Conservation (phyloP, 2,888 invertebrate genomes). For the Ormyrus thymus region DNA sequence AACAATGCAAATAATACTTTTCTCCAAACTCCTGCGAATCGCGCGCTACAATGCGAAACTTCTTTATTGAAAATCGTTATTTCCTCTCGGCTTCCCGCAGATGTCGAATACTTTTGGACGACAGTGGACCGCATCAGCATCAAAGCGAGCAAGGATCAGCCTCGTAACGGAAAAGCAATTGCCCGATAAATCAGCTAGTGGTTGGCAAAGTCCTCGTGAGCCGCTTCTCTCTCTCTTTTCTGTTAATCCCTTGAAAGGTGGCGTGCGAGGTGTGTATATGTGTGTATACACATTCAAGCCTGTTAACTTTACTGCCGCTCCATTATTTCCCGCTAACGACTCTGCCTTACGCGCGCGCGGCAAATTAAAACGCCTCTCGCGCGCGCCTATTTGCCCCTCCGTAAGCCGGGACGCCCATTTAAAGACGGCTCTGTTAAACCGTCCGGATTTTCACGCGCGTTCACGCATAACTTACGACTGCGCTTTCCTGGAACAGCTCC, state of each 20-base stretch:
- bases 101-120: too few relatives aligned
- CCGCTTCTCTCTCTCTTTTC: conserved; percentile 38
- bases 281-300: conserved; percentile 58
- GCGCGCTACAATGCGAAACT: too few relatives aligned
- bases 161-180: conserved; percentile 56
- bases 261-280: conserved; percentile 30
- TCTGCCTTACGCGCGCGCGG: background rate
- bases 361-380: conserved; percentile 30
- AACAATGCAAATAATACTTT: too few relatives aligned
- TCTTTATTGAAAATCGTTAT: too few relatives aligned
- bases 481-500: too few relatives aligned
- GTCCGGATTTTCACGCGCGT: too few relatives aligned
- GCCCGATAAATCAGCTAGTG: conserved; percentile 62
- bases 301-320: conserved; percentile 57
- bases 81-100: too few relatives aligned
- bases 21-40: background rate
- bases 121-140: too few relatives aligned
- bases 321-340: conserved; percentile 28
- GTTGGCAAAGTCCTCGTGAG: conserved; percentile 60
- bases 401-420: too few relatives aligned
- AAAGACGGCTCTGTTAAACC: too few relatives aligned
- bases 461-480: too few relatives aligned
- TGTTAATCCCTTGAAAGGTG: conserved; percentile 60
- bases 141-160: conserved; percentile 17
- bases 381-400: background rate